phyloP scores from a whole-genome alignment of 2,888 invertebrate genomes.

The Resseliella maxima region DNA sequence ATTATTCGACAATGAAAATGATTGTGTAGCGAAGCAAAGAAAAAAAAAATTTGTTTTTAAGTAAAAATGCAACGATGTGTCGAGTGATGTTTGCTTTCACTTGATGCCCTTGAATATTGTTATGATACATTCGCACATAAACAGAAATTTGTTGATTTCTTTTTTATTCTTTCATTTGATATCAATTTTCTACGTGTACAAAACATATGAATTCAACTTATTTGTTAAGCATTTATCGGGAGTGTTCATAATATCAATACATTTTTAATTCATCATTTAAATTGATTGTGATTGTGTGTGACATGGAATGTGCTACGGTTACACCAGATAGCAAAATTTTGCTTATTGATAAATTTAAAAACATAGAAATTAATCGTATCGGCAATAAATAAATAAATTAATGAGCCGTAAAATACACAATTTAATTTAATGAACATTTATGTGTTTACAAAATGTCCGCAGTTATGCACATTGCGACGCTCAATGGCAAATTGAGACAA shows the following conservation, averaged over 20 bases:
- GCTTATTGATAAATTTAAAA: not conserved
- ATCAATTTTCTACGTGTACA: not conserved
- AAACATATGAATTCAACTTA: not conserved
- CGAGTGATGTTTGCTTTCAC: constrained; percentile 1
- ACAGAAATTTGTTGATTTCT: not conserved
- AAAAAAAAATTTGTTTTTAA: not conserved
- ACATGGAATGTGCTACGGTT: not conserved
- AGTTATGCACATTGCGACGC: no score
- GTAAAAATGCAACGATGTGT: not conserved
- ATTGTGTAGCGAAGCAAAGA: not conserved
- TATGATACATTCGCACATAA: not conserved
- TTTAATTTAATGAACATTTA: no score
- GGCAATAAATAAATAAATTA: no score
- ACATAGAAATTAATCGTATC: not conserved
- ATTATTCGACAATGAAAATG: not conserved
- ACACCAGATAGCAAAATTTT: not conserved
- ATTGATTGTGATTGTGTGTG: not conserved
- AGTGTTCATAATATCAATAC: not conserved
- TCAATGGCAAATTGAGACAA: no score
- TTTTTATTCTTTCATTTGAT: no score
- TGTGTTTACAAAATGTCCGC: no score
- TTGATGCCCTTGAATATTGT: constrained; percentile 25
- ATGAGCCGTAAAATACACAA: no score
- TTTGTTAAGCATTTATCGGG: not conserved
- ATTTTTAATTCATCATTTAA: not conserved